Base-by-base conservation (phyloP, 2,888 invertebrate species). In the Holacanthella duospinosa region DNA sequence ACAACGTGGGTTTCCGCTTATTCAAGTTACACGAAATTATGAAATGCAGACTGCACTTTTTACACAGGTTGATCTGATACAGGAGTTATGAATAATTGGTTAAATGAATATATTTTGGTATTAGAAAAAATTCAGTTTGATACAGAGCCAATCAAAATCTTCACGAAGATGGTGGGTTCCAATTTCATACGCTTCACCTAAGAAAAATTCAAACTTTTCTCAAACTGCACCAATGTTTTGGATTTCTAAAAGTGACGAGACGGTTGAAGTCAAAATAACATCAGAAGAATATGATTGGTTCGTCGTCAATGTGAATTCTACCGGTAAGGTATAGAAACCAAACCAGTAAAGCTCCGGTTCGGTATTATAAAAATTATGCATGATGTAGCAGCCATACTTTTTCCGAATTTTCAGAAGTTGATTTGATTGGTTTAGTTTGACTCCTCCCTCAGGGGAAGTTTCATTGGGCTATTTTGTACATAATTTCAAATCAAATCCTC, bases 321-420 rank as follows among this genome's bases (percentile, higher is more conserved):
- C 75, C 83, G 91, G 91, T 48, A 75, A 84, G 21, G 48, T n/a
- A 48, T 16, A 36, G 36, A 6, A 36, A 16, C 6, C 9, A 16
- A 36, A 16, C 6, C 36, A 36, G n/a, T n/a, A n/a, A n/a, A n/a
- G n/a, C n/a, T n/a, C n/a, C n/a, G n/a, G n/a, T n/a, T n/a, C n/a
- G n/a, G n/a, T n/a, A n/a, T n/a, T n/a, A n/a, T n/a, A n/a, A n/a
- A n/a, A n/a, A n/a, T n/a, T n/a, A n/a, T n/a, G n/a, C n/a, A n/a
- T n/a, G n/a, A n/a, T n/a, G n/a, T n/a, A n/a, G n/a, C n/a, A n/a
- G n/a, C n/a, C n/a, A n/a, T n/a, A n/a, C n/a, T n/a, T n/a, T n/a
- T n/a, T n/a, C n/a, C n/a, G n/a, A n/a, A n/a, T n/a, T n/a, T n/a
- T n/a, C n/a, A n/a, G n/a, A n/a, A n/a, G n/a, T n/a, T n/a, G n/a